Evolutionary conservation across 92 coral and sea anemone genomes (phyloP).

Genomic region (Zoanthus solanderi): DNA sequence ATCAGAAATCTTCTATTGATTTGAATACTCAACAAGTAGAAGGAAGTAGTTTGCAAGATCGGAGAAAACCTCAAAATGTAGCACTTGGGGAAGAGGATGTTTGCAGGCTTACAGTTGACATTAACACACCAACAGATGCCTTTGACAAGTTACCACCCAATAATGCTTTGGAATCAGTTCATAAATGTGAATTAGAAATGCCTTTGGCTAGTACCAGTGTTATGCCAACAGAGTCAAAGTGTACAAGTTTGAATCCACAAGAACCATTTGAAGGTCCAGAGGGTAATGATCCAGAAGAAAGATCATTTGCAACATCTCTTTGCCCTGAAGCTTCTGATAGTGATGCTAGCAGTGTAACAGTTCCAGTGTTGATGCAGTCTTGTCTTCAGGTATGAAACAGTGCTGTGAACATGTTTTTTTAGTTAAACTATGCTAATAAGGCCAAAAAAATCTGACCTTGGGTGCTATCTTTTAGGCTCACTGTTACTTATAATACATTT

Average conservation of each 20-base stretch:
- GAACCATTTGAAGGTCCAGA: slow-evolving; percentile 77
- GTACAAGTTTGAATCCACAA: slow-evolving; percentile 1
- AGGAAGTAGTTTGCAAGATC: neutral
- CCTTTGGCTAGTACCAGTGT: neutral
- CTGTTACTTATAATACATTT: no score
- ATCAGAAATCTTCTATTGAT: neutral
- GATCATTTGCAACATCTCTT: slow-evolving; percentile 30
- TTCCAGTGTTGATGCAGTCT: slow-evolving; percentile 78
- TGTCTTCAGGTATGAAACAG: slow-evolving; percentile 73
- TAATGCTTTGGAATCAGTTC: neutral
- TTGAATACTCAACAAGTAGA: neutral
- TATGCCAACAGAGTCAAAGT: slow-evolving; percentile 1
- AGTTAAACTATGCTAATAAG: neutral
- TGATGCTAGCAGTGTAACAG: neutral
- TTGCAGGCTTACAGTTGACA: neutral
- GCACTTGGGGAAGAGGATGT: neutral
- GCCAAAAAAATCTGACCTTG: no score
- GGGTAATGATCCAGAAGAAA: slow-evolving; percentile 59
- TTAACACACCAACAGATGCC: neutral
- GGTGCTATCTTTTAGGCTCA: no score
- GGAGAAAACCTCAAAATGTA: neutral
- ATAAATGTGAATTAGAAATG: neutral
- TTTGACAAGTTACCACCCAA: neutral
- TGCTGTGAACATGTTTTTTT: neutral
- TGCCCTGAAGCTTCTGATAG: slow-evolving; percentile 7